These are phyloP conservation scores for Perdita meconis DNA, from an alignment of 2,888 invertebrate species.

Conservation along the genomic window DNA sequence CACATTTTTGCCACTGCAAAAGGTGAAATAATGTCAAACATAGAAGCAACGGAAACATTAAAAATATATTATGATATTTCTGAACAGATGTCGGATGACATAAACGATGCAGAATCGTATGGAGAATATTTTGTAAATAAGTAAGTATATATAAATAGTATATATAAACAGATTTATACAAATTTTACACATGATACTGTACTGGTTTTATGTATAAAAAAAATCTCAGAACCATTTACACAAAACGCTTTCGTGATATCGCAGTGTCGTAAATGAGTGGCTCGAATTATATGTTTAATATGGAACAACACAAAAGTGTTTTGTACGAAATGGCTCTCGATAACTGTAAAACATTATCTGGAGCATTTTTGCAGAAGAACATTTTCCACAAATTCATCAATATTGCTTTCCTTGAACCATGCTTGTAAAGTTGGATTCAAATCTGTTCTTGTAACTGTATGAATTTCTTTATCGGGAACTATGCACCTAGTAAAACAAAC, in stretches of 20 bases:
- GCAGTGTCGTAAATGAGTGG: too few relatives aligned
- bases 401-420: constrained; percentile 76
- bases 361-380: constrained; percentile 73
- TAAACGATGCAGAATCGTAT: constrained; percentile 75
- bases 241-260: too few relatives aligned
- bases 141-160: constrained; percentile 72
- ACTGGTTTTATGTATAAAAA: not conserved
- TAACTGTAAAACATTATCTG: constrained; percentile 18
- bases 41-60: constrained; percentile 78
- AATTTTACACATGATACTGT: not conserved
- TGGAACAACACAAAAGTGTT: too few relatives aligned
- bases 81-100: constrained; percentile 77
- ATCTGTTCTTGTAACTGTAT: constrained; percentile 61
- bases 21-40: constrained; percentile 81
- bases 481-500: constrained; percentile 72
- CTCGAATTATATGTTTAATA: too few relatives aligned
- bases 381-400: constrained; percentile 72
- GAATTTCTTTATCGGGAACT: constrained; percentile 73
- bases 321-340: too few relatives aligned
- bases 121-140: constrained; percentile 81
- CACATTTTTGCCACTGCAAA: constrained; percentile 75
- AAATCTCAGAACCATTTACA: too few relatives aligned
- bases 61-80: constrained; percentile 82
- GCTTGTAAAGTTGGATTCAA: constrained; percentile 78
- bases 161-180: not conserved